A percentile compares a stretch with the other conserved stretches of the same genome.
These are phyloP conservation scores for Notiomystis cincta DNA, from an alignment of 2,113 vertebrate genomes.

Conservation along the genomic window DNA sequence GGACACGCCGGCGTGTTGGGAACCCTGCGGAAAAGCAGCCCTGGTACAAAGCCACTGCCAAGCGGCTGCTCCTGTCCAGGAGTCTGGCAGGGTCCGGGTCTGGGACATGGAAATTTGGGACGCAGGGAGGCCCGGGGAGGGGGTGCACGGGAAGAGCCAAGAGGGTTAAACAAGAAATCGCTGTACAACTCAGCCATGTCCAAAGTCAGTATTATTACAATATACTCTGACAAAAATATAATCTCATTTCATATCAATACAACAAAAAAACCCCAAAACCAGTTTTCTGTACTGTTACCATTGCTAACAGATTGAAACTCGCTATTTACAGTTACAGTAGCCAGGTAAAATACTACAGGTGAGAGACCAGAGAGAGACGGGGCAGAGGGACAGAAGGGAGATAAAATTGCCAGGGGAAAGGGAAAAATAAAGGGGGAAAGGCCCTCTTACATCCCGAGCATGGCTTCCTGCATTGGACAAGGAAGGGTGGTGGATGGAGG, in stretches of 20 bases:
- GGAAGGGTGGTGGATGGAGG: not conserved
- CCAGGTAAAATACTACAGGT: slow-evolving; percentile 45
- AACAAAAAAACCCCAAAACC: slow-evolving; percentile 18
- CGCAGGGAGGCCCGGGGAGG: not conserved
- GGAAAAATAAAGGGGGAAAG: not conserved
- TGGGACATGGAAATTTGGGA: not conserved
- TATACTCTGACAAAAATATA: slow-evolving; percentile 83
- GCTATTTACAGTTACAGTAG: slow-evolving; percentile 76
- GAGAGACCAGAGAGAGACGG: not conserved
- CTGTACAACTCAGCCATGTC: slow-evolving; percentile 72
- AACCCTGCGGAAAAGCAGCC: not conserved
- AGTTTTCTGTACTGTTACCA: slow-evolving; percentile 73
- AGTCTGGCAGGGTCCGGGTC: not conserved
- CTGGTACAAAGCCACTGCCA: not conserved
- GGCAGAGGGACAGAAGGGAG: not conserved
- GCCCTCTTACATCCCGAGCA: not conserved
- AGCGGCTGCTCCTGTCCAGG: not conserved
- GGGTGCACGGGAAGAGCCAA: not conserved
- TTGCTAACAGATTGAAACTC: slow-evolving; percentile 61
- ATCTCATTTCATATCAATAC: slow-evolving; percentile 81
- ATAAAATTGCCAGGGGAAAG: not conserved
- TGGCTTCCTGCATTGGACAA: not conserved
- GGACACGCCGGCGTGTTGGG: not conserved
- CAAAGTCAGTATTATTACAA: slow-evolving; percentile 76
- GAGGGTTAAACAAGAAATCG: slow-evolving; percentile 34